Conservation (phyloP, 37 sponge, comb jelly and placozoan genomes). For the Halichondria panicea region DNA sequence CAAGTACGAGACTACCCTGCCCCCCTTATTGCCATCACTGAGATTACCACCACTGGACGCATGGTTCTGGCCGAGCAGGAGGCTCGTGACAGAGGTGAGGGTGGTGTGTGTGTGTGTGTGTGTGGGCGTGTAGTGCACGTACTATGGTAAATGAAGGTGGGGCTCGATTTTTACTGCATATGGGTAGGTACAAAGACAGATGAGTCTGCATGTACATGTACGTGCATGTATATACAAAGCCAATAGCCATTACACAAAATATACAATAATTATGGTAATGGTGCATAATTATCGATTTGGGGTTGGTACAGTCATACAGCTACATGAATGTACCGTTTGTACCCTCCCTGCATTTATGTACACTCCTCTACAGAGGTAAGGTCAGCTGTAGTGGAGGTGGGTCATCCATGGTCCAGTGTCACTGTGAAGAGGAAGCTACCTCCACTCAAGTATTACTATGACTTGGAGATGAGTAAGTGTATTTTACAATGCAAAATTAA, state of each 20-base stretch:
- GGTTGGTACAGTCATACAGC: background rate
- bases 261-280: background rate
- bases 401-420: constrained; percentile 68
- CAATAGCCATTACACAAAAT: background rate
- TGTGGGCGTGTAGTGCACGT: no score
- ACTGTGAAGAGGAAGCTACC: constrained; percentile 66
- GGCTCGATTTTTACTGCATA: background rate
- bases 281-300: background rate
- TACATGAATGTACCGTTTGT: background rate
- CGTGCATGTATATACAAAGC: no score
- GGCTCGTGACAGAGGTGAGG: constrained; percentile 59
- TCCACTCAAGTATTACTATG: constrained; percentile 87
- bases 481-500: no score
- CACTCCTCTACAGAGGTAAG: constrained; percentile 30
- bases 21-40: constrained; percentile 40
- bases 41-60: constrained; percentile 54
- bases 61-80: constrained; percentile 82
- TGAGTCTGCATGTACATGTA: no score
- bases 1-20: constrained; percentile 81
- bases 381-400: constrained; percentile 37
- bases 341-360: background rate
- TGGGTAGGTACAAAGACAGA: background rate
- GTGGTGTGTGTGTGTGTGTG: no score
- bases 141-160: no score
- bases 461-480: constrained; percentile 64